Base-by-base conservation (phyloP, 2,888 invertebrate species). In the Pristionchus mayeri region DNA sequence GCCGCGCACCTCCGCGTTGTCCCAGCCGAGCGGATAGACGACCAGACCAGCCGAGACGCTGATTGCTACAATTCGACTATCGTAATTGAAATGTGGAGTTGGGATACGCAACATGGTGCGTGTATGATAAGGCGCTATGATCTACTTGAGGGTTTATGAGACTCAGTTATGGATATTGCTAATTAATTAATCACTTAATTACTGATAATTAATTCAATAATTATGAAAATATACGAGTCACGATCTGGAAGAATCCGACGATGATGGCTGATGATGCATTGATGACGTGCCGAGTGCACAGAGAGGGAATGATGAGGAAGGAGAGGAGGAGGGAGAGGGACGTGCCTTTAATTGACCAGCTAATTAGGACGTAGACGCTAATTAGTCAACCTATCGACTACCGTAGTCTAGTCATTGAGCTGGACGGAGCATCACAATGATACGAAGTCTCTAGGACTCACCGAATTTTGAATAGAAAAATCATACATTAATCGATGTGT, bases 21-120 rank as follows among this genome's bases (percentile, higher is more conserved):
- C 95, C 95, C 95, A 95, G 88, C 95, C 95, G 85, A 95, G 93
- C 34, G 95, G 95, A 92, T 95, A 95, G 88, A 95, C 93, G 79
- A 94, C 94, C 85, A 94, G 94, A 37, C 95, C 95, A 54, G 94
- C 93, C 88, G 94, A 93, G 88, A 95, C 94, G 90, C 95, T 93
- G 27, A 89, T 83, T 3, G 86, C 89, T 88, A 63, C 4, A 78
- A 44, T n/a, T 71, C 13, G 9, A 6, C 40, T 71, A 40, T 40
- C 21, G 16, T 60, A 7, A 27, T 54, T 3, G 1, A 54, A 21
- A 50, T 4, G 18, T n/a, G n/a, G n/a, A n/a, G n/a, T n/a, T n/a
- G n/a, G n/a, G n/a, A n/a, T n/a, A n/a, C n/a, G n/a, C n/a, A n/a
- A n/a, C n/a, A n/a, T n/a, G n/a, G n/a, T n/a, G n/a, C 54, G 54